Evolutionary conservation across 2,113 vertebrate species (phyloP), one percentile per base, ranked within the genome.

Genomic region (Esox niger): DNA sequence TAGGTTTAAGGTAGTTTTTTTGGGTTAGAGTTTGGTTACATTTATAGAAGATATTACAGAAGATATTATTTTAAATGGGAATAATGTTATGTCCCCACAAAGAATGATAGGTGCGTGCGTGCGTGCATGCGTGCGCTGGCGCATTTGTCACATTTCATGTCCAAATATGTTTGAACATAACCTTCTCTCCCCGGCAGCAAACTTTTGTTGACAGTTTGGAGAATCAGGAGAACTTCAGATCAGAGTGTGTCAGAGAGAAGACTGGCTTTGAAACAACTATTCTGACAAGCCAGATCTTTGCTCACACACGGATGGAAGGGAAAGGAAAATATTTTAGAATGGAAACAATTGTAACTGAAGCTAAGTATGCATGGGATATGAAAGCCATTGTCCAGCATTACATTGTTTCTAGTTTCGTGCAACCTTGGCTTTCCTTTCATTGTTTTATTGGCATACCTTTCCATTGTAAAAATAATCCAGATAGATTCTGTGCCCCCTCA

Each of bases 241-340:
- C 83, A 87, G 68, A 85, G 79, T 56, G 71, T 52, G 69, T 86
- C 82, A 83, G 70, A 62, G 33, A 78, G 69, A 76, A 62, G 77
- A 72, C 76, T 74, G 83, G 76, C 74, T 87, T 83, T 89, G 80
- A 88, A 81, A 84, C 79, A 67, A 77, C 59, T 81, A 75, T 82
- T 85, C 79, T 84, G 82, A 86, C 86, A 80, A 71, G 68, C 80
- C 83, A 62, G 69, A 70, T 84, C 82, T 81, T 64, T 62, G 64
- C 65, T 57, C 60, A 67, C 33, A 61, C 62, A 79, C 71, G 66
- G 70, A 52, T 47, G 17, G 56, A 67, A 66, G 63, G 32, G 49
- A 61, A 31, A 32, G 31, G 35, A n/a, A 38, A 21, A 58, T 64
- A 81, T 61, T 76, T 70, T 31, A 21, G 20, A 27, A 70, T 66